Percentiles rank a stretch among this genome's conserved stretches.
These are phyloP conservation scores for Malurus alboscapulatus DNA, from an alignment of 2,113 vertebrate genomes.

Conservation along the genomic window DNA sequence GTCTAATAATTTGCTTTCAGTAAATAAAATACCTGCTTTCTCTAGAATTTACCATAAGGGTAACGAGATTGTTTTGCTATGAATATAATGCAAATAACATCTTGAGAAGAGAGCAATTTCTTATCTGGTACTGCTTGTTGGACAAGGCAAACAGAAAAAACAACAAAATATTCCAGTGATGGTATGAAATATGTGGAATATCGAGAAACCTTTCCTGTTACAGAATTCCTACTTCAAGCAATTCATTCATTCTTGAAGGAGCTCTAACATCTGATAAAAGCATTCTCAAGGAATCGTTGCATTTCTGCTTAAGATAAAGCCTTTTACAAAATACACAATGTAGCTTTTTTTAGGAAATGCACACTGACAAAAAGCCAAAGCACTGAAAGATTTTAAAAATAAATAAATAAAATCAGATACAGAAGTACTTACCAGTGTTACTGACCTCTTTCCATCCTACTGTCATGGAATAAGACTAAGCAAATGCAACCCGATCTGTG, in stretches of 20 bases:
- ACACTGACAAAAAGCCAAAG: constrained; percentile 26
- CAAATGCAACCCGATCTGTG: constrained; percentile 47
- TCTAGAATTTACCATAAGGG: background rate
- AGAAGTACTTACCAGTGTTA: constrained; percentile 76
- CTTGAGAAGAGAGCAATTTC: background rate
- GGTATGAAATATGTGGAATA: constrained; percentile 54
- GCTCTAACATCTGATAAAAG: constrained; percentile 42
- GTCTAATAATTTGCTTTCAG: constrained; percentile 53
- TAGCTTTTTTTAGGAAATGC: constrained; percentile 1
- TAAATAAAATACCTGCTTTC: background rate
- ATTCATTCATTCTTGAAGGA: constrained; percentile 54
- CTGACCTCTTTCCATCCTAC: constrained; percentile 66
- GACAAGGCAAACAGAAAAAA: constrained; percentile 42
- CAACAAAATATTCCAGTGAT: constrained; percentile 26
- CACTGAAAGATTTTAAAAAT: constrained; percentile 7
- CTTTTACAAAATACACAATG: background rate
- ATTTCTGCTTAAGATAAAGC: constrained; percentile 17
- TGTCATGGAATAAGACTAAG: constrained; percentile 43
- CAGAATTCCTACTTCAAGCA: constrained; percentile 62
- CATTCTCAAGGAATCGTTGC: constrained; percentile 49
- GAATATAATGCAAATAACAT: constrained; percentile 19
- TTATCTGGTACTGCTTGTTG: constrained; percentile 11
- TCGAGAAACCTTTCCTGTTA: constrained; percentile 23
- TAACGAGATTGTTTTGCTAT: constrained; percentile 14
- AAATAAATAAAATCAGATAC: constrained; percentile 33